Base-by-base conservation (phyloP, 2,797 vertebrate species). In the Champsocephalus esox region DNA sequence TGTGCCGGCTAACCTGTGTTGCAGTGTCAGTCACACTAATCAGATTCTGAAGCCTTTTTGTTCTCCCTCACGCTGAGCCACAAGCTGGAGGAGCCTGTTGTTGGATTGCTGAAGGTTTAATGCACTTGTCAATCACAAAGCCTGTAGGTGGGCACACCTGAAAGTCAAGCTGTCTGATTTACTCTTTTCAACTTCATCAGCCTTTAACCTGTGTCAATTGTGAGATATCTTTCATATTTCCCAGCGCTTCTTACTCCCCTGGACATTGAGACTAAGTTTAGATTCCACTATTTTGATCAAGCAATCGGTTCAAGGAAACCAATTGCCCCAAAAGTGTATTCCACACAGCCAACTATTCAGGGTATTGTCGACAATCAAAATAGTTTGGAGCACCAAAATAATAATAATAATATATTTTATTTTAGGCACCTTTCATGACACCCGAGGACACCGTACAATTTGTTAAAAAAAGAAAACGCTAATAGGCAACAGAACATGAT, bases 51-150 rank as follows among this genome's bases (percentile, higher is more conserved):
- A 79, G 67, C 61, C 70, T 70, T 79, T 90, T 86, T 81, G 77
- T 83, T 82, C 75, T 55, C 70, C 59, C 28, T 77, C 75, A 75
- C 24, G 43, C 76, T 73, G 73, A 81, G 75, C 60, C 67, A 76
- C 73, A 72, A 72, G 78, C 75, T 84, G 76, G 87, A 77, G 65
- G 75, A 78, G 80, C 61, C 73, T 66, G 79, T 48, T 85, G 82
- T 84, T 82, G 90, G 84, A 89, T 82, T 84, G 84, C 84, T 65
- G 75, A 83, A 72, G 59, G 19, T 84, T 89, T 87, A 87, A 85
- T 89, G 83, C 59, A 66, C 66, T 67, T 86, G 91, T 86, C 91
- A 83, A 57, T 91, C 83, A 87, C n/a, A 67, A 46, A 79, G 56
- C 21, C 74, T 58, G 83, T 64, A 50, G 57, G 76, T 66, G 55